These are phyloP conservation scores for Drosophila conformis DNA, from an alignment of 2,888 invertebrate genomes.

Conservation along the genomic window DNA sequence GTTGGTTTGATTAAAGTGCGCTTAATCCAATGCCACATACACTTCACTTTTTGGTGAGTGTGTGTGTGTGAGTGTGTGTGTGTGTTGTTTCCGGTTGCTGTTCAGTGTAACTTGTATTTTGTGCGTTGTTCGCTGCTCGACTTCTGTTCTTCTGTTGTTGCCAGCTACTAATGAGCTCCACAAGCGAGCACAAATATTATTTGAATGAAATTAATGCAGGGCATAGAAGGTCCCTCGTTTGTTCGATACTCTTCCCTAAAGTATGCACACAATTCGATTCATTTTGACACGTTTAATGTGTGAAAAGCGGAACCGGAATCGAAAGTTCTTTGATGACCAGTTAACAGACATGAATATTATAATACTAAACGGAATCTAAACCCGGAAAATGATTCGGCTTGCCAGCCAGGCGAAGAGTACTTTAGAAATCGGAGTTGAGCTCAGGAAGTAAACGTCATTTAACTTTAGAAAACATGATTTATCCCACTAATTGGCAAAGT, in stretches of 20 bases:
- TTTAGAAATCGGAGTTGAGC: not conserved
- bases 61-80: slow-evolving; percentile 17
- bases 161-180: slow-evolving; percentile 77
- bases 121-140: not conserved
- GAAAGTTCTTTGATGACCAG: not conserved
- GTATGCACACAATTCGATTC: slow-evolving; percentile 8
- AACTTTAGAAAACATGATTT: not conserved
- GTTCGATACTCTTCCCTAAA: not conserved
- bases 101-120: slow-evolving; percentile 5
- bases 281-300: not conserved
- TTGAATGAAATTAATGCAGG: slow-evolving; percentile 73
- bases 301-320: no score
- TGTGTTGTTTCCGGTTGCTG: slow-evolving; percentile 43
- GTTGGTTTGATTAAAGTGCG: slow-evolving; percentile 53
- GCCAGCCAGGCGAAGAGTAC: not conserved
- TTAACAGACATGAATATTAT: not conserved
- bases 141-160: slow-evolving; percentile 53
- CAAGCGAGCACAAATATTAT: slow-evolving; percentile 75
- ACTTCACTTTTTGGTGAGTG: slow-evolving; percentile 12
- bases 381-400: not conserved
- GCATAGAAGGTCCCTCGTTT: slow-evolving; percentile 12
- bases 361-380: no score
- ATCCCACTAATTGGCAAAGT: not conserved
- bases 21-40: slow-evolving; percentile 43
- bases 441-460: no score